phyloP scores from a whole-genome alignment of 1,140 invertebrate genomes.

The Archivesica marissinica region DNA sequence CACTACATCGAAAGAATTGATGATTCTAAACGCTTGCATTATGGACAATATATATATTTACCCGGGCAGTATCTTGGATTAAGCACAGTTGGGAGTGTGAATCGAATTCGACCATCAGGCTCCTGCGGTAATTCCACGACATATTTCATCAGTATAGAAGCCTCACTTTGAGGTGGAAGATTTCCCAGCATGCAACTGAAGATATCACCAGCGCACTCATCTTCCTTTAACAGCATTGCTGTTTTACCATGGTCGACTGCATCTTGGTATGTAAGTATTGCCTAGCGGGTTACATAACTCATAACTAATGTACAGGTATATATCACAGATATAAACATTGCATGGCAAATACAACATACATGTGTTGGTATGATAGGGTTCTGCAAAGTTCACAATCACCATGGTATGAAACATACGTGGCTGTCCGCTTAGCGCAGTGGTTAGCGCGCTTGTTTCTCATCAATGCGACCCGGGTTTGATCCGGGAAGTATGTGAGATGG shows the following conservation, averaged over 20 bases:
- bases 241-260: constrained; percentile 87
- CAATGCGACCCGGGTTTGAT: no score
- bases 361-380: no score
- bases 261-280: constrained; percentile 87
- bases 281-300: no score
- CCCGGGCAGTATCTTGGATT: constrained; percentile 71
- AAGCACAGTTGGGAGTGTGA: constrained; percentile 71
- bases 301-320: no score
- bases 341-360: no score
- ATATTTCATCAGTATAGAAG: constrained; percentile 62
- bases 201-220: constrained; percentile 64
- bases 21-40: not conserved
- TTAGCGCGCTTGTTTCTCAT: no score
- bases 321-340: no score
- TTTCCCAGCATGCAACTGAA: constrained; percentile 71
- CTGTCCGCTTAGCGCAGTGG: no score
- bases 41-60: constrained; percentile 17
- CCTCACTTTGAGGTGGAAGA: constrained; percentile 64
- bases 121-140: constrained; percentile 66
- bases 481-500: no score
- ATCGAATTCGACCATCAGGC: constrained; percentile 65
- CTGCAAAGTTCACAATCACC: no score
- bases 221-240: constrained; percentile 83
- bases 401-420: no score
- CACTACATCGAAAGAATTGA: no score